Percentiles rank a stretch among this genome's conserved stretches.
phyloP scores from a whole-genome alignment of 2,888 invertebrate species.

The Strigamia transsilvanica region DNA sequence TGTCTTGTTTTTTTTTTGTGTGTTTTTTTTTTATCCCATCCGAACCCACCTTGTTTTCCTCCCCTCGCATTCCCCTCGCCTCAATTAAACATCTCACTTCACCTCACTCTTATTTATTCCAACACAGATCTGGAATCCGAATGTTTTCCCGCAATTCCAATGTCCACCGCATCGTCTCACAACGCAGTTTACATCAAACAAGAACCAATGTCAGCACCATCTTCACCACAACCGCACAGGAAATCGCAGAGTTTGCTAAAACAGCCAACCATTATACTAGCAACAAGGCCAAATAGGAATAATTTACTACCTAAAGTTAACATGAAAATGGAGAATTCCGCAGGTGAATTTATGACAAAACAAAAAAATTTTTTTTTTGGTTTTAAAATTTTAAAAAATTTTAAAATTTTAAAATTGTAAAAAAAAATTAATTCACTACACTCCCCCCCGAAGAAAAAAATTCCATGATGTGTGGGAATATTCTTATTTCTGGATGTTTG shows the following conservation, averaged over 20 bases:
- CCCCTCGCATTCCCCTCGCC: neutral
- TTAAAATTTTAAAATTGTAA: neutral
- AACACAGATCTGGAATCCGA: slow-evolving; percentile 81
- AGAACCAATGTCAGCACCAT: slow-evolving; percentile 59
- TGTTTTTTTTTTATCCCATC: slow-evolving; percentile 1
- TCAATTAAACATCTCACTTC: neutral
- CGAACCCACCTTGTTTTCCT: too few species aligned
- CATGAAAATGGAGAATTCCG: slow-evolving; percentile 72
- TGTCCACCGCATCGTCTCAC: slow-evolving; percentile 69
- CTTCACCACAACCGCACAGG: slow-evolving; percentile 54
- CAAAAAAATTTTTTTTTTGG: too few species aligned
- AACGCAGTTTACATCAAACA: slow-evolving; percentile 59
- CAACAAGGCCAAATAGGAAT: slow-evolving; percentile 58
- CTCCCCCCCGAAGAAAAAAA: neutral
- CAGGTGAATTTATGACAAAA: neutral
- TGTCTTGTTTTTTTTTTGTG: neutral
- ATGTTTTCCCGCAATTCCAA: slow-evolving; percentile 82
- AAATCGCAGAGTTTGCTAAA: slow-evolving; percentile 65
- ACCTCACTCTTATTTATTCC: slow-evolving; percentile 35
- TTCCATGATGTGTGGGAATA: neutral
- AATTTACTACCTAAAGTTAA: slow-evolving; percentile 71
- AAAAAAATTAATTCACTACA: neutral
- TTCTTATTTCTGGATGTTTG: neutral
- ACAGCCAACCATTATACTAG: slow-evolving; percentile 66
- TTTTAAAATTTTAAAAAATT: neutral